phyloP scores from a whole-genome alignment of 2,888 invertebrate genomes.

The Gymnoscelis rufifasciata region DNA sequence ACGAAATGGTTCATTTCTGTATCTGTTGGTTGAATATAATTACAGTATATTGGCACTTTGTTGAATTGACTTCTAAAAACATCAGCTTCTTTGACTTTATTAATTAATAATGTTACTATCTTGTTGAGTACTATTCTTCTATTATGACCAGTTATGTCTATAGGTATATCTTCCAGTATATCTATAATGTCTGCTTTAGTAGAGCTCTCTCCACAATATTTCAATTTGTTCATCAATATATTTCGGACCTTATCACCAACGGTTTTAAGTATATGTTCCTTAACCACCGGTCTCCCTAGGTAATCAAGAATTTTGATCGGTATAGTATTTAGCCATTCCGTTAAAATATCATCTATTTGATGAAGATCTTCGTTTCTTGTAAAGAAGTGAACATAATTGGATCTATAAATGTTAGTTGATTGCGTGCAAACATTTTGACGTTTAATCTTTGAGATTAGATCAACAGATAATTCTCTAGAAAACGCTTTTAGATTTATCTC shows the following conservation, averaged over 20 bases:
- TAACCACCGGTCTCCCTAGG: constrained; percentile 28
- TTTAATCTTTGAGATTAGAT: constrained; percentile 23
- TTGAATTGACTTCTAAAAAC: constrained; percentile 6
- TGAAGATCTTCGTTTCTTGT: constrained; percentile 9
- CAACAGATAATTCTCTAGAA: constrained; percentile 20
- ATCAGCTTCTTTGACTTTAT: constrained; percentile 22
- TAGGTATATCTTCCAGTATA: constrained; percentile 39
- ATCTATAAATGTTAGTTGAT: constrained; percentile 18
- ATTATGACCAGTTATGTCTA: constrained; percentile 31
- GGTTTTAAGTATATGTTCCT: constrained; percentile 27
- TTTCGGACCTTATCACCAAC: constrained; percentile 34
- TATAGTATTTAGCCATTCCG: constrained; percentile 41
- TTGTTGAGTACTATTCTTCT: constrained; percentile 34
- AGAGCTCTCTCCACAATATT: constrained; percentile 24
- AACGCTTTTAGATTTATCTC: constrained; percentile 20
- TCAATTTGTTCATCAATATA: constrained; percentile 28
- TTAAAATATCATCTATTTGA: constrained; percentile 33
- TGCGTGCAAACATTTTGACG: constrained; percentile 15
- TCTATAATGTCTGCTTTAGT: constrained; percentile 36
- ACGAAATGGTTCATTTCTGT: constrained; percentile 39
- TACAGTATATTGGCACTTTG: constrained; percentile 6
- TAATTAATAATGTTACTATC: constrained; percentile 39
- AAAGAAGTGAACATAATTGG: constrained; percentile 22
- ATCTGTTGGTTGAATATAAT: constrained; percentile 33
- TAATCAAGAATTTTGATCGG: constrained; percentile 33